A percentile compares a stretch with the other conserved stretches of the same genome.
Evolutionary conservation across 2,113 vertebrate genomes (phyloP).

Genomic region (Microcebus griseorufus): DNA sequence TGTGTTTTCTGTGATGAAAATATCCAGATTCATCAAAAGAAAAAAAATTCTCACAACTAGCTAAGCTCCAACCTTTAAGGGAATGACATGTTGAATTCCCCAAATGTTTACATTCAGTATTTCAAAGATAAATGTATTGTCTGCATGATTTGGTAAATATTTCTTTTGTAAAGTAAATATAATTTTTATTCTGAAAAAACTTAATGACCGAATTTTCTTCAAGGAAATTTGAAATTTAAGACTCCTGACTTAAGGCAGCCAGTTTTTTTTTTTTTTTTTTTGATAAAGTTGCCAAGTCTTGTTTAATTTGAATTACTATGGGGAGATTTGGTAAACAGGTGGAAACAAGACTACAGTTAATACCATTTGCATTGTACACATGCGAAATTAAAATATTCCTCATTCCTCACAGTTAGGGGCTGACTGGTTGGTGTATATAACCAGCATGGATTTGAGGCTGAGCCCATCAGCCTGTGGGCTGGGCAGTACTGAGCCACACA

Average conservation of each 20-base stretch:
- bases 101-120: slow-evolving; percentile 7
- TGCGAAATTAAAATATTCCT: neutral
- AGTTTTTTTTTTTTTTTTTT: neutral
- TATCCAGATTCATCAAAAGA: neutral
- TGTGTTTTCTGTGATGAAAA: slow-evolving; percentile 14
- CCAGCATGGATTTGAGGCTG: neutral
- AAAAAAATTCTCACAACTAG: neutral
- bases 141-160: neutral
- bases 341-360: neutral
- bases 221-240: neutral
- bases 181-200: slow-evolving; percentile 50
- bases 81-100: neutral
- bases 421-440: neutral
- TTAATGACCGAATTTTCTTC: neutral
- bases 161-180: slow-evolving; percentile 46
- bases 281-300: neutral
- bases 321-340: neutral
- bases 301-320: neutral
- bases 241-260: neutral
- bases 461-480: neutral
- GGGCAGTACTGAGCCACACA: rapidly evolving
- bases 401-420: neutral
- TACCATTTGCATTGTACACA: neutral
- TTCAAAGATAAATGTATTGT: neutral
- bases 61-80: neutral